Percentiles rank a stretch among this genome's conserved stretches.
Conservation (phyloP, 2,113 vertebrate genomes). For the Acanthisitta chloris region DNA sequence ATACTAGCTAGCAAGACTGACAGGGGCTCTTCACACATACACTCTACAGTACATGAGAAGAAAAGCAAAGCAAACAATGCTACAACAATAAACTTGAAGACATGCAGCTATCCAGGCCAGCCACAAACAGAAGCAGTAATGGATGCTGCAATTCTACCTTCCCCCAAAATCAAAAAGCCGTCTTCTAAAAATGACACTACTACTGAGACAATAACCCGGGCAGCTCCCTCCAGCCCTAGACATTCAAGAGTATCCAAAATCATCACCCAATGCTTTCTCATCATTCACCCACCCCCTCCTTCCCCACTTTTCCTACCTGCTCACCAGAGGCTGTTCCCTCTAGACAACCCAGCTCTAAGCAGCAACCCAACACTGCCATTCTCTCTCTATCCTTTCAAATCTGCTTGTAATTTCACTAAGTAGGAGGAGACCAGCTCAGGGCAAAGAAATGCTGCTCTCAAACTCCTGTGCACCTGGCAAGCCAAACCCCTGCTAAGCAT, state of each 20-base stretch:
- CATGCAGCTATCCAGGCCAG: neutral
- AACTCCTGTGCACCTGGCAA: neutral
- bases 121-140: neutral
- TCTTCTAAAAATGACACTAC: neutral
- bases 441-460: neutral
- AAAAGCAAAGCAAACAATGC: neutral
- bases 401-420: neutral
- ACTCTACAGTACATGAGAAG: rapidly evolving
- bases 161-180: neutral
- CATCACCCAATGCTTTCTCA: neutral
- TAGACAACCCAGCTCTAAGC: rapidly evolving
- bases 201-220: neutral
- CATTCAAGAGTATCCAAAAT: neutral
- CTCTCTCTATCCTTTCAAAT: neutral
- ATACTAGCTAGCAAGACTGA: neutral
- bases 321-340: neutral
- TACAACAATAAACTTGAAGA: neutral
- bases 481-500: neutral
- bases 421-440: neutral
- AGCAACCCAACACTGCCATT: rapidly evolving
- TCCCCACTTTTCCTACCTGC: neutral
- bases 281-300: neutral
- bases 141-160: neutral
- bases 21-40: rapidly evolving
- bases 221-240: neutral